Base-by-base conservation (phyloP, 2,888 invertebrate genomes). In the Chorisops tibialis region DNA sequence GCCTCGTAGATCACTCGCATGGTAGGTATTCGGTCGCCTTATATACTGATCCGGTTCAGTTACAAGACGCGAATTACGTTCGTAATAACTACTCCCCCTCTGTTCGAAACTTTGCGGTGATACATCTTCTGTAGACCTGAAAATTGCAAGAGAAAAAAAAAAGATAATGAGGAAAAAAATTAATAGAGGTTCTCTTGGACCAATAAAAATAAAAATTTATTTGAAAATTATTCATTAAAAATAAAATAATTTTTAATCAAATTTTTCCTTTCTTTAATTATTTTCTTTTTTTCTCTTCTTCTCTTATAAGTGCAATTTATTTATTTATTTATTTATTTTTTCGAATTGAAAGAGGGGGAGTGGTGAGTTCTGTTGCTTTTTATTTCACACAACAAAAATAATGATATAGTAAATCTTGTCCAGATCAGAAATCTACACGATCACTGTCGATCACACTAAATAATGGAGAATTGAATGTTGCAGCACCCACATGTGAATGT, bases 61-160 rank as follows among this genome's bases (percentile, higher is more conserved):
- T 71, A 71, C 71, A 72, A 73, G 69, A 70, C 75, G 75, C 68
- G 75, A 70, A 73, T 71, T 76, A 69, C 79, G 77, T 70, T 79
- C 79, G 73, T 75, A 78, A 69, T 75, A 76, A 72, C 70, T 71
- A 70, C 72, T 73, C 66, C 77, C 76, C 71, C 78, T 73, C 72
- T 77, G 77, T 71, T 75, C 73, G 70, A 76, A 77, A 70, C 74
- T 77, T 71, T 77, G 77, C 73, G 79, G 75, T 74, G 74, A 73
- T 67, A 74, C 72, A 71, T 79, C 78, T 71, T 79, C 78, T 71
- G 78, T 76, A 74, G 78, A 79, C 75, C 78, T 79, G 71, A 21
- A 73, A 72, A 51, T 47, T 43, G 43, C 11, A 48, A 39, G 49
- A 52, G 14, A 50, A 64, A 43, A 11, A 63, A 54, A 65, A 54